Evolutionary conservation across 2,113 vertebrate genomes (phyloP).

Genomic region (Chionodraco myersi): DNA sequence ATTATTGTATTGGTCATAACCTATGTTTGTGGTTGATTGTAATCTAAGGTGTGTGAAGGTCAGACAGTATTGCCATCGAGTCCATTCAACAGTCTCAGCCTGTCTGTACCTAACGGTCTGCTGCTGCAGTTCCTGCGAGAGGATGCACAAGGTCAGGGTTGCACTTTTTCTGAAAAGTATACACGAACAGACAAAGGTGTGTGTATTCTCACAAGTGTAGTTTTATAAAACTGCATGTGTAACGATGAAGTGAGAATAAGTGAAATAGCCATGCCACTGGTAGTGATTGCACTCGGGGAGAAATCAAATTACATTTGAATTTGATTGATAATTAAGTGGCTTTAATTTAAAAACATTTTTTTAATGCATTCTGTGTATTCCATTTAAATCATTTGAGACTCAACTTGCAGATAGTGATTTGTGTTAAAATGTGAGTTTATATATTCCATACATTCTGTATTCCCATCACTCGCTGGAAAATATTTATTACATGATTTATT

Average conservation of each 20-base stretch:
- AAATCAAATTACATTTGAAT: too few species aligned
- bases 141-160: constrained; percentile 65
- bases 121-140: constrained; percentile 86
- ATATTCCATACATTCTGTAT: not conserved
- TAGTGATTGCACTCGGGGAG: too few species aligned
- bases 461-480: not conserved
- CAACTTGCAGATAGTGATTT: not conserved
- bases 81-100: constrained; percentile 82
- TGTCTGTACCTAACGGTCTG: constrained; percentile 90
- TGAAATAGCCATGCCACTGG: not conserved
- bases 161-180: not conserved
- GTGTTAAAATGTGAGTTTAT: not conserved
- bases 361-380: too few species aligned
- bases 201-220: not conserved
- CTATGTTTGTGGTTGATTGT: not conserved
- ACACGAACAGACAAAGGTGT: not conserved
- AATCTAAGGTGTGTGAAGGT: constrained; percentile 37
- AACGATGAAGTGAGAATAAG: not conserved
- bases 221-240: constrained; percentile 8
- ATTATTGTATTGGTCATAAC: not conserved
- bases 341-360: too few species aligned
- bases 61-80: constrained; percentile 23
- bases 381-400: too few species aligned
- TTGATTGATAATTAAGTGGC: too few species aligned
- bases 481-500: not conserved